These are phyloP conservation scores for Phlogophora meticulosa DNA, from an alignment of 2,888 invertebrate genomes.

Conservation along the genomic window DNA sequence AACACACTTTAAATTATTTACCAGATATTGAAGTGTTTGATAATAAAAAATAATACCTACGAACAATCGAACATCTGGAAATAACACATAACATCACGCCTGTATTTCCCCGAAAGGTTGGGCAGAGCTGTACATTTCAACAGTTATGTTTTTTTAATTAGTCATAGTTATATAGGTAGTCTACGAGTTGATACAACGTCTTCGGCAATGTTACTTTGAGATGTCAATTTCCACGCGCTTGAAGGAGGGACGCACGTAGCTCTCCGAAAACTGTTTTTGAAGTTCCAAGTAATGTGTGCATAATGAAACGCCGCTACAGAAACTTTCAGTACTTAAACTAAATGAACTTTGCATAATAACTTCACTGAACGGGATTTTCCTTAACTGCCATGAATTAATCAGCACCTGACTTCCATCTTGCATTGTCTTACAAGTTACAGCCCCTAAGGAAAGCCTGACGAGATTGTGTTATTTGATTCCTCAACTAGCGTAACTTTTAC, in stretches of 20 bases:
- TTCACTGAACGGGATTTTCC: constrained; percentile 57
- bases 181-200: too few species aligned
- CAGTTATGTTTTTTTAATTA: too few species aligned
- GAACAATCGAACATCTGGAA: too few species aligned
- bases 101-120: too few species aligned
- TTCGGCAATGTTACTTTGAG: too few species aligned
- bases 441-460: constrained; percentile 15
- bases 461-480: constrained; percentile 34
- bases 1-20: too few species aligned
- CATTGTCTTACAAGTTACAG: constrained; percentile 35
- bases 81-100: too few species aligned
- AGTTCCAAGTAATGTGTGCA: constrained; percentile 58
- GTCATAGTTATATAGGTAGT: too few species aligned
- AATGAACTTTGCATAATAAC: constrained; percentile 70
- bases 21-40: too few species aligned
- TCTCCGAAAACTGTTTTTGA: constrained; percentile 36
- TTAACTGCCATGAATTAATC: constrained; percentile 67
- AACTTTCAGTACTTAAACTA: constrained; percentile 65
- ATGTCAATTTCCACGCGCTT: constrained; percentile 24
- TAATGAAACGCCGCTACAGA: constrained; percentile 62
- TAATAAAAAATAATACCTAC: too few species aligned
- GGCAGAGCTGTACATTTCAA: too few species aligned
- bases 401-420: constrained; percentile 43
- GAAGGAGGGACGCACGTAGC: background rate
- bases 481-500: constrained; percentile 13